phyloP scores from a whole-genome alignment of 2,797 vertebrate genomes.

The Buceros bicornis region DNA sequence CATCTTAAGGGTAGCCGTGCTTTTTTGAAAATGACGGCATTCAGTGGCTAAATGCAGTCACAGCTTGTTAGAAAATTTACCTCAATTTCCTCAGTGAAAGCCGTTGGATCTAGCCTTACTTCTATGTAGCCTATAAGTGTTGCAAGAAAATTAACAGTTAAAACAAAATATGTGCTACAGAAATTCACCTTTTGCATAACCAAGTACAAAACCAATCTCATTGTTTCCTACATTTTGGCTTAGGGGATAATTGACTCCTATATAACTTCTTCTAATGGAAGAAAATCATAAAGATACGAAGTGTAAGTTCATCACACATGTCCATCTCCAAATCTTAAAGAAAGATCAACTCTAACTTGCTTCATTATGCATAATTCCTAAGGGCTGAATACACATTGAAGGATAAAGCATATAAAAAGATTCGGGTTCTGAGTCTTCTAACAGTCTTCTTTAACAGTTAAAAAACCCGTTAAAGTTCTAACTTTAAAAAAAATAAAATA shows the following conservation, averaged over 20 bases:
- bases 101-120: background rate
- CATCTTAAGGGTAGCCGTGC: rapidly evolving
- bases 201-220: background rate
- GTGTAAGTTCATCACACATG: background rate
- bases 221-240: background rate
- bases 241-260: background rate
- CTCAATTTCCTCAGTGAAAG: background rate
- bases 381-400: background rate
- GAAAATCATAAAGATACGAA: background rate
- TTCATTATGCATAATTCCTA: background rate
- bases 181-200: background rate
- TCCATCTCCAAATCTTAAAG: background rate
- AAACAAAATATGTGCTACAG: background rate
- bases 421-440: background rate
- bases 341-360: background rate
- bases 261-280: background rate
- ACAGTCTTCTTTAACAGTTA: background rate
- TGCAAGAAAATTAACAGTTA: background rate
- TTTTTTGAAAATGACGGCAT: background rate
- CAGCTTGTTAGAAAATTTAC: background rate
- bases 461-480: background rate
- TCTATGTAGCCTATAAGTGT: background rate
- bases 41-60: background rate
- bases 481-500: background rate
- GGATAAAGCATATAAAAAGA: background rate